Percentiles rank a stretch among this genome's conserved stretches.
Evolutionary conservation across 2,113 vertebrate species (phyloP).

Genomic region (Desmodus rotundus): DNA sequence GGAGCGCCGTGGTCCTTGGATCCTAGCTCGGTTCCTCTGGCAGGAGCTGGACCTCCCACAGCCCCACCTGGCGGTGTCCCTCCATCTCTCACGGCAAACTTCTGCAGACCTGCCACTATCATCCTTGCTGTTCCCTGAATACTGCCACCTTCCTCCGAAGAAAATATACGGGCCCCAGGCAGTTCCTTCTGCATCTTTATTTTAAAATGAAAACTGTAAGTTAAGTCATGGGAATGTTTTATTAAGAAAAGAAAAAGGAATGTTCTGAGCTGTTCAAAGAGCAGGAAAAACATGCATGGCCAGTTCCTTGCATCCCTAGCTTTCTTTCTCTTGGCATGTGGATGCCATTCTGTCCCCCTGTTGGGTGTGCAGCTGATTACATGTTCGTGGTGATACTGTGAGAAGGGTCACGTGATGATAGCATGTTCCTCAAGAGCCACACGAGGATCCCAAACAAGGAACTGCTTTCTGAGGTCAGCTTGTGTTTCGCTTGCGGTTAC

Average conservation of each 20-base stretch:
- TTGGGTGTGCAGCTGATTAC: constrained; percentile 2
- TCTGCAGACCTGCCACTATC: neutral
- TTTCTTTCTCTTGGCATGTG: neutral
- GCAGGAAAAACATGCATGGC: neutral
- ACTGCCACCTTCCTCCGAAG: neutral
- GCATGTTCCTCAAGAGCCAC: constrained; percentile 66
- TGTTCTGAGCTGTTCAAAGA: neutral
- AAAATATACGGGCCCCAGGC: neutral
- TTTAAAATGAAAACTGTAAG: neutral
- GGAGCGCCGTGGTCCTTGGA: no score
- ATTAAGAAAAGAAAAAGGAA: neutral
- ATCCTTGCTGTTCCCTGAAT: neutral
- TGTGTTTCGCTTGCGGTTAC: neutral
- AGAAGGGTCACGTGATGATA: constrained; percentile 56
- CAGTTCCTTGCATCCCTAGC: neutral
- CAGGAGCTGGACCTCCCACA: neutral
- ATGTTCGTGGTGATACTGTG: constrained; percentile 53
- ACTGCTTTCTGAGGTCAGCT: neutral
- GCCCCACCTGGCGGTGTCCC: neutral
- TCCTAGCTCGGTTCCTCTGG: neutral
- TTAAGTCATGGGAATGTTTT: neutral
- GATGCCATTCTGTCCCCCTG: neutral
- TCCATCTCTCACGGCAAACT: rapidly evolving
- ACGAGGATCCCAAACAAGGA: neutral
- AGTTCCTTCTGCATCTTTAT: neutral